A percentile compares a stretch with the other conserved stretches of the same genome.
These are phyloP conservation scores for Formica selysi DNA, from an alignment of 1,140 invertebrate genomes.

Conservation along the genomic window DNA sequence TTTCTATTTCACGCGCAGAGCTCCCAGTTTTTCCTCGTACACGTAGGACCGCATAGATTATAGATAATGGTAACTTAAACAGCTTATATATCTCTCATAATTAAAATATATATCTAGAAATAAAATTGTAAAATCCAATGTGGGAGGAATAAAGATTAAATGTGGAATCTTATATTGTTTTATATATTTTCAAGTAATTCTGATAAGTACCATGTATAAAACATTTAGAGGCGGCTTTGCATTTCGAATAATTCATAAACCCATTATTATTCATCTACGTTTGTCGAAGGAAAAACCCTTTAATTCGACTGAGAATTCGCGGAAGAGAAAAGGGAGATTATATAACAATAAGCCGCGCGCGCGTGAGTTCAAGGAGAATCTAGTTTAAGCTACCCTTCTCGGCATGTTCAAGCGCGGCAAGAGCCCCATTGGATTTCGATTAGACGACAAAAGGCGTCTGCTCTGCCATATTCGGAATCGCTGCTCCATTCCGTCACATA, in stretches of 20 bases:
- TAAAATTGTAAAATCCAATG: too few relatives aligned
- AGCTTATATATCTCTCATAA: too few relatives aligned
- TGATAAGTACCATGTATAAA: too few relatives aligned
- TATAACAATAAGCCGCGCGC: neutral
- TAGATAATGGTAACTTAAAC: too few relatives aligned
- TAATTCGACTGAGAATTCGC: neutral
- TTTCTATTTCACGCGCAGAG: neutral
- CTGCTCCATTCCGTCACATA: neutral
- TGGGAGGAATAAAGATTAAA: too few relatives aligned
- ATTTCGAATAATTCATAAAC: neutral
- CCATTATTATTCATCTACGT: neutral
- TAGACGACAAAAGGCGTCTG: slow-evolving; percentile 66
- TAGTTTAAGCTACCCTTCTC: slow-evolving; percentile 5
- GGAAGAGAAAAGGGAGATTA: neutral
- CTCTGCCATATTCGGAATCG: slow-evolving; percentile 40
- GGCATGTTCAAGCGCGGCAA: slow-evolving; percentile 18
- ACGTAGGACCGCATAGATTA: neutral
- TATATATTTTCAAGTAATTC: too few relatives aligned
- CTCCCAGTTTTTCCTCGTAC: neutral
- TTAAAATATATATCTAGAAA: too few relatives aligned
- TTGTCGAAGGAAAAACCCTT: neutral
- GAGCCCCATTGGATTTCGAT: slow-evolving; percentile 76
- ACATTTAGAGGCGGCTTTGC: too few relatives aligned
- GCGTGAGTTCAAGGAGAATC: slow-evolving; percentile 28
- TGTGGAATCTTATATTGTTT: too few relatives aligned